Evolutionary conservation across 2,797 vertebrate genomes (phyloP).

Genomic region (Kryptopterus vitreolus): DNA sequence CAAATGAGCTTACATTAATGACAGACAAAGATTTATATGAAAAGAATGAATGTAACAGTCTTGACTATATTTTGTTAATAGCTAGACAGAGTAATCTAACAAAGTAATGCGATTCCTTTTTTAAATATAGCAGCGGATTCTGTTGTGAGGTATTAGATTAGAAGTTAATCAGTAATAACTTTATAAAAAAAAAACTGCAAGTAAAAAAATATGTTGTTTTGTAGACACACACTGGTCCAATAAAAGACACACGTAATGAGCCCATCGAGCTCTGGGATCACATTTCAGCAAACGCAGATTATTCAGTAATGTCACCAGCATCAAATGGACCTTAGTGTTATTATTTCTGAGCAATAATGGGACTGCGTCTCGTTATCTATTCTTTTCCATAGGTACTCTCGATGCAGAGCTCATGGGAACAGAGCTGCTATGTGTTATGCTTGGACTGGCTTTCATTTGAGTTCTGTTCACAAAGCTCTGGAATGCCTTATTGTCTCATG

Average conservation of each 20-base stretch:
- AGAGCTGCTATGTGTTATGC: slow-evolving; percentile 26
- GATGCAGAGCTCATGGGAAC: neutral
- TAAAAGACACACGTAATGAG: neutral
- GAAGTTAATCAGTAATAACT: slow-evolving; percentile 1
- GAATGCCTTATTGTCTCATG: slow-evolving; percentile 18
- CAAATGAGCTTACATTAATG: neutral
- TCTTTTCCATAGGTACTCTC: slow-evolving; percentile 2
- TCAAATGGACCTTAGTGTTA: slow-evolving; percentile 15
- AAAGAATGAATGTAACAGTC: neutral
- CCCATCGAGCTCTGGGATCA: neutral
- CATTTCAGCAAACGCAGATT: slow-evolving; percentile 7
- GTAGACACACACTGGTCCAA: slow-evolving; percentile 2
- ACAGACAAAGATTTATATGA: neutral
- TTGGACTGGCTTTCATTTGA: slow-evolving; percentile 15
- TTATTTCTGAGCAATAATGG: slow-evolving; percentile 12
- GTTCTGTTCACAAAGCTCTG: slow-evolving; percentile 16
- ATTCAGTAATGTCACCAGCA: slow-evolving; percentile 6
- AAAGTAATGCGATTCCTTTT: neutral
- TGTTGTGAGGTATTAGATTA: neutral
- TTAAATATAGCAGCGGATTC: neutral
- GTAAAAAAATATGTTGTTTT: neutral
- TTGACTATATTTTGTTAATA: neutral
- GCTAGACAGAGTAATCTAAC: neutral
- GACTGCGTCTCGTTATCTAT: slow-evolving; percentile 4
- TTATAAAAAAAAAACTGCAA: neutral